phyloP scores from a whole-genome alignment of 2,888 invertebrate genomes.

The Drosophila quinaria region DNA sequence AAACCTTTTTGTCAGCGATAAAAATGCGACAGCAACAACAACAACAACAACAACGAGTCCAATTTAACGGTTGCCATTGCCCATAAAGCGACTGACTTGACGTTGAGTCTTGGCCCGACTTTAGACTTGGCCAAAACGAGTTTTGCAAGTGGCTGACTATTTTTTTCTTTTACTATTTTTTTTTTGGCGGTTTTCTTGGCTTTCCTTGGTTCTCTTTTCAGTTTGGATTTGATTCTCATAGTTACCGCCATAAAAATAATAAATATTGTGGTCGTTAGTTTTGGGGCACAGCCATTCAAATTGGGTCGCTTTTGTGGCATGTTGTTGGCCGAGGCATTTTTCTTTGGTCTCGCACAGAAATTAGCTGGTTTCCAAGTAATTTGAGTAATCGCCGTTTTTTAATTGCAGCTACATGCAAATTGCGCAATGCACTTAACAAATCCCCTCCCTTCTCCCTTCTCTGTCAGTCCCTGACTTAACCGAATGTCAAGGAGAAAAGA shows the following conservation, averaged over 20 bases:
- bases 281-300: constrained; percentile 40
- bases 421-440: constrained; percentile 23
- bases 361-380: constrained; percentile 54
- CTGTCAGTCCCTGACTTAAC: not conserved
- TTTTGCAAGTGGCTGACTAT: constrained; percentile 42
- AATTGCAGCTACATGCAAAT: constrained; percentile 56
- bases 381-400: constrained; percentile 36
- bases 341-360: constrained; percentile 36
- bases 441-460: not conserved
- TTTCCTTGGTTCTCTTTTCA: constrained; percentile 14
- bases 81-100: constrained; percentile 65
- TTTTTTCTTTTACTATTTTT: constrained; percentile 14
- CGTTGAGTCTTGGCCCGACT: constrained; percentile 33
- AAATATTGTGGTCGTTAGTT: constrained; percentile 63
- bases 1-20: constrained; percentile 79
- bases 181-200: constrained; percentile 43
- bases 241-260: constrained; percentile 46
- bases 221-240: constrained; percentile 30
- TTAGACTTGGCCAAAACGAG: constrained; percentile 39
- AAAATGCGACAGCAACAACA: constrained; percentile 46
- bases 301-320: constrained; percentile 32
- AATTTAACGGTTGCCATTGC: constrained; percentile 69
- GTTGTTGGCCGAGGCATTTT: constrained; percentile 21
- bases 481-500: constrained; percentile 6
- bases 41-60: constrained; percentile 45